phyloP scores from a whole-genome alignment of 2,888 invertebrate genomes.

The Epiblema foenella region DNA sequence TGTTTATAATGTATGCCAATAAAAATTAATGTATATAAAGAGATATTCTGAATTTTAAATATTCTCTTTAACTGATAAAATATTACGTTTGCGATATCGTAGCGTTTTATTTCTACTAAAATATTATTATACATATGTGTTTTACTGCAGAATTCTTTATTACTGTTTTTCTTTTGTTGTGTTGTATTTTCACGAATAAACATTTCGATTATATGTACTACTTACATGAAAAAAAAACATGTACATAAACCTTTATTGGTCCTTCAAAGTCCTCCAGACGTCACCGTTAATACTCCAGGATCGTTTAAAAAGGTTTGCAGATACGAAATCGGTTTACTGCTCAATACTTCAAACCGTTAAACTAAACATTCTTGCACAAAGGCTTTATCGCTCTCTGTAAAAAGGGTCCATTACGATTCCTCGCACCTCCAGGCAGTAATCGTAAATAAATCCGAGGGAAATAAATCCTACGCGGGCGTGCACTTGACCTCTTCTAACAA shows the following conservation, averaged over 20 bases:
- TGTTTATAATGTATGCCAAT: no score
- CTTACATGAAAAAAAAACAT: no score
- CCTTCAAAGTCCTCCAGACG: slow-evolving; percentile 24
- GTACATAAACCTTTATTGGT: not conserved
- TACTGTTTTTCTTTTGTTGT: no score
- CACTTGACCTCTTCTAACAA: slow-evolving; percentile 40
- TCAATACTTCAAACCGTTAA: slow-evolving; percentile 50
- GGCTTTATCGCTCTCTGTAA: slow-evolving; percentile 38
- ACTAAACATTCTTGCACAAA: slow-evolving; percentile 47
- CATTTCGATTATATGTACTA: no score
- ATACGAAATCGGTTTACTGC: slow-evolving; percentile 23
- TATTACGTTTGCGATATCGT: no score
- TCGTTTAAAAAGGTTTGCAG: slow-evolving; percentile 19
- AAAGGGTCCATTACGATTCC: slow-evolving; percentile 58
- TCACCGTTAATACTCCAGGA: slow-evolving; percentile 11
- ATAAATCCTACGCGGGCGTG: slow-evolving; percentile 64
- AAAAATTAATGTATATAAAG: no score
- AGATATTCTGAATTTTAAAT: no score
- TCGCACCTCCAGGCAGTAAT: slow-evolving; percentile 60
- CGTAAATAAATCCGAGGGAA: slow-evolving; percentile 66
- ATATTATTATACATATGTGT: no score
- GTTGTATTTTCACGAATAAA: no score
- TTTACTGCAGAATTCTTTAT: no score
- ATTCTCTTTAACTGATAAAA: no score
- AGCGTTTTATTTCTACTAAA: no score